Base-by-base conservation (phyloP, 2,888 invertebrate species). In the Phalera bucephala region DNA sequence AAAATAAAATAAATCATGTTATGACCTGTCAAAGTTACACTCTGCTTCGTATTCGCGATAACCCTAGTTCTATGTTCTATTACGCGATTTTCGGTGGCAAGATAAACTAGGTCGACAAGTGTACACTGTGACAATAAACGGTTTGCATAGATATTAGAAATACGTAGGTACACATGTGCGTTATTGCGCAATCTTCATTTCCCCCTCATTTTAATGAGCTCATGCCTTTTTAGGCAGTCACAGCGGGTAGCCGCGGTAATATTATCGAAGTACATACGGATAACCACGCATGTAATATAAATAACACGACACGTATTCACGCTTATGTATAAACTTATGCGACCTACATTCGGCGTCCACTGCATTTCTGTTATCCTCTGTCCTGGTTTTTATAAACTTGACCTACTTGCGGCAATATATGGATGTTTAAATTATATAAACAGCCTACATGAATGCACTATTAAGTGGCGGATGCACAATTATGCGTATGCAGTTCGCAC, bases 281-380 rank as follows among this genome's bases (percentile, higher is more conserved):
- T 36, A 45, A 31, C 31, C 27, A 23, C 27, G 38, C 39, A 36
- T 35, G 36, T 45, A 42, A 41, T 38, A 31, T 34, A 33, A 43
- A 41, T 41, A 39, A 22, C 39, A 42, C 45, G 31, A 34, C 29
- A 27, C 30, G 34, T 26, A 23, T 33, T 31, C 30, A 44, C 42
- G 38, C 34, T 37, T 40, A 33, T 36, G 32, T 45, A 46, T 39
- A 42, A 32, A 19, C 42, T 52, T 44, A 50, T 46, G 64, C 72
- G 80, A 80, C 78, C 80, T 74, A 72, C 67, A 66, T 71, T 48
- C 66, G 66, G 64, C 73, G 73, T 74, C 79, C 75, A 80, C 69
- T 80, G 77, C 77, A 78, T 68, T 69, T 79, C 67, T 80, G 74
- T 83, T 85, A 81, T 87, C 86, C 86, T 86, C 85, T 79, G 85